Evolutionary conservation across 2,113 vertebrate species (phyloP), one percentile per base, ranked within the genome.

Genomic region (Recurvirostra avosetta): DNA sequence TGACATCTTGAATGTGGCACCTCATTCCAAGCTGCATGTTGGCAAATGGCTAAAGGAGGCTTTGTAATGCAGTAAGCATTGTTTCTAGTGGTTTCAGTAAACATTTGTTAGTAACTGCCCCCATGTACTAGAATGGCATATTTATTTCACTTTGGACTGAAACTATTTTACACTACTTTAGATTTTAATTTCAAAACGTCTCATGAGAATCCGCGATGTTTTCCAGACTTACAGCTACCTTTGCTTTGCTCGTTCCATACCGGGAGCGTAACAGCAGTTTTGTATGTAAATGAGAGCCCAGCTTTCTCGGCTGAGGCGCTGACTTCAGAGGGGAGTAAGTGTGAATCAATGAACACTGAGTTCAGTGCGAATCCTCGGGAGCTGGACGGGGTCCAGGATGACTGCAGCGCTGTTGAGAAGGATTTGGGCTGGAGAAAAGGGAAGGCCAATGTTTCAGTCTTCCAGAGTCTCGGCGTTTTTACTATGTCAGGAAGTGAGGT

Each of bases 401-500:
- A 63, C 71, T 56, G 70, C 63, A 41, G 86, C 73, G 1, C 45
- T 49, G 29, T 5, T 6, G 88, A 17, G 77, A 71, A 87, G 92
- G 56, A 59, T 59, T 86, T 4, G 61, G 83, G 89, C 68, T 81
- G 84, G 38, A 68, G 30, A n/a, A 11, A 41, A 63, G 86, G 92
- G 11, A 50, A 80, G 86, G 83, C 59, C n/a, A 8, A 12, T 25
- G 83, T 68, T 59, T 59, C 72, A 87, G 80, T 15, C 30, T 71
- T 82, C 29, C 83, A 77, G 63, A 70, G 95, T 8, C 86, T 77
- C n/a, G 1, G 82, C 53, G 1, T 55, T 97, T 74, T 65, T 8
- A 8, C 93, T 92, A 9, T 63, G 79, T 80, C 80, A 96, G 96
- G 93, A 97, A 93, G 90, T 94, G 96, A 97, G 94, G 66, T 97